phyloP scores from a whole-genome alignment of 1,140 invertebrate genomes.

The Neotoxoptera formosana region DNA sequence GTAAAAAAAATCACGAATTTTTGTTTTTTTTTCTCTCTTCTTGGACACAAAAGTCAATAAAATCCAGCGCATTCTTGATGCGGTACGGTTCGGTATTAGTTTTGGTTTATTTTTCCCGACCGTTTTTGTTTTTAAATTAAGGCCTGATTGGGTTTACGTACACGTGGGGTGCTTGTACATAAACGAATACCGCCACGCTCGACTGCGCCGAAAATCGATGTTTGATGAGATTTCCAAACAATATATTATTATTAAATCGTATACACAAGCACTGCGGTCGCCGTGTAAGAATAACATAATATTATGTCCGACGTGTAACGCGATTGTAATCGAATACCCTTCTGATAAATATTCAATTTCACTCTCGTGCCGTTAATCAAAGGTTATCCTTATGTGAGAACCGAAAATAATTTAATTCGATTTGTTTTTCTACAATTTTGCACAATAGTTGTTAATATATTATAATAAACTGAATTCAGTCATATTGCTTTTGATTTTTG shows the following conservation, averaged over 20 bases:
- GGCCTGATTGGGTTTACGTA: background rate
- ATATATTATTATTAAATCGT: slow-evolving; percentile 5
- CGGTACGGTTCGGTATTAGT: background rate
- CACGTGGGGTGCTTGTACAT: background rate
- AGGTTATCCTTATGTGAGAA: background rate
- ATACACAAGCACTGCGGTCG: background rate
- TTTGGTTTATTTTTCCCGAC: background rate
- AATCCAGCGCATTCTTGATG: background rate
- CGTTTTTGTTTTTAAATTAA: slow-evolving; percentile 22
- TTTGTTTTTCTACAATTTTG: background rate
- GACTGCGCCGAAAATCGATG: background rate
- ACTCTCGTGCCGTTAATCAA: background rate
- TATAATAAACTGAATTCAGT: background rate
- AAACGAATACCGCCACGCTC: background rate
- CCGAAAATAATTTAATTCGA: background rate
- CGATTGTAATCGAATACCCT: background rate
- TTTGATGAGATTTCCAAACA: slow-evolving; percentile 26
- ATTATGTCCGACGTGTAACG: background rate
- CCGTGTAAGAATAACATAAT: background rate
- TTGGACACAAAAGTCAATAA: background rate
- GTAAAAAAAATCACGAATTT: background rate
- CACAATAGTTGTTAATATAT: background rate
- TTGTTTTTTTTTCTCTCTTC: background rate
- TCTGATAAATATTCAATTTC: background rate
- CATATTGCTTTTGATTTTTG: background rate